phyloP scores from a whole-genome alignment of 1,140 invertebrate species.

The Drosophila setifemur region DNA sequence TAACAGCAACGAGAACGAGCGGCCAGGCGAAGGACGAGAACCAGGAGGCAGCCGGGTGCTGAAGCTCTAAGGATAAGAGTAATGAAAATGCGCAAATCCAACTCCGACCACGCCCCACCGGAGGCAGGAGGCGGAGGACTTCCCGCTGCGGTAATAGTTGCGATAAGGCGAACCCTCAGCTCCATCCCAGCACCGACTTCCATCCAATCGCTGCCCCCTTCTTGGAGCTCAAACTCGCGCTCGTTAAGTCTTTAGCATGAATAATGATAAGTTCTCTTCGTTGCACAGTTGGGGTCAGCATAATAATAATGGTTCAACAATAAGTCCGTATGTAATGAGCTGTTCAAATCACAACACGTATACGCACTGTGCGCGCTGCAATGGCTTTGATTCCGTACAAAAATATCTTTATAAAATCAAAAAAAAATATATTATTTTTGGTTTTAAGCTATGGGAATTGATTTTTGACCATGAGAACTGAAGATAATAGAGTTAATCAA shows the following conservation, averaged over 20 bases:
- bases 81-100: constrained; percentile 75
- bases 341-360: not conserved
- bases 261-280: constrained; percentile 78
- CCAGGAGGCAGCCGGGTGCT: not conserved
- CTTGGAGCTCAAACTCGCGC: constrained; percentile 42
- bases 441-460: too few relatives aligned
- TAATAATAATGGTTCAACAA: too few relatives aligned
- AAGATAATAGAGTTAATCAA: too few relatives aligned
- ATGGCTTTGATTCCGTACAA: too few relatives aligned
- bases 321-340: not conserved
- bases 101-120: constrained; percentile 42
- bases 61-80: constrained; percentile 43
- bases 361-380: not conserved
- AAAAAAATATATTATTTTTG: too few relatives aligned
- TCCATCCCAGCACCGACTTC: not conserved
- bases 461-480: too few relatives aligned
- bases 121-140: constrained; percentile 13
- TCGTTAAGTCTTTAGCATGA: constrained; percentile 82
- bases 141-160: constrained; percentile 69
- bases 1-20: constrained; percentile 52
- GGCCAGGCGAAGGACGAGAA: not conserved
- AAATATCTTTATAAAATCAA: too few relatives aligned
- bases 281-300: not conserved
- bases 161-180: constrained; percentile 54
- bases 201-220: constrained; percentile 3